Conservation (phyloP, 2,888 invertebrate species). For the Caenorhabditis sp. region DNA sequence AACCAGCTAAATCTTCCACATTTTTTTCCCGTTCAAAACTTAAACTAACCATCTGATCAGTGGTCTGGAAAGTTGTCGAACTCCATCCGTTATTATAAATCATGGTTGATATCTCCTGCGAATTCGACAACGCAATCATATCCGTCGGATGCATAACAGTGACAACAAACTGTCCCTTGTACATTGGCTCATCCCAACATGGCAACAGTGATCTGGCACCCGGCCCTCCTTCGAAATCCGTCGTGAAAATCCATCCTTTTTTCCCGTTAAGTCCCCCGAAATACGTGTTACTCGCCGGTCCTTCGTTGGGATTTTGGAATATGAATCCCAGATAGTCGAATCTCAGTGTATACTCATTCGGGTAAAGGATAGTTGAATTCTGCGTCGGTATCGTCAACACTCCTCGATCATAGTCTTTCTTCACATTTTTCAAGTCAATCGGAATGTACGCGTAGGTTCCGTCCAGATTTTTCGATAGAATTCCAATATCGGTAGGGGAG, state of each 20-base stretch:
- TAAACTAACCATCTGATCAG: constrained; percentile 84
- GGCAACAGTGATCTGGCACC: constrained; percentile 65
- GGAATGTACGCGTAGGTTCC: constrained; percentile 2
- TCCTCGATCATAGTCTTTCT: constrained; percentile 57
- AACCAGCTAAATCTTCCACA: too few relatives aligned
- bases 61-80: constrained; percentile 51
- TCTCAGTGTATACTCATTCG: constrained; percentile 25
- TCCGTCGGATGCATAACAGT: constrained; percentile 59
- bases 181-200: constrained; percentile 71
- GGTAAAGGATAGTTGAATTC: not conserved
- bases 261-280: constrained; percentile 42
- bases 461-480: not conserved
- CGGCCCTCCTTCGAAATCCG: constrained; percentile 69
- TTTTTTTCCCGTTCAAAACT: too few relatives aligned
- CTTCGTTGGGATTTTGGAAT: constrained; percentile 60
- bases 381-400: constrained; percentile 38
- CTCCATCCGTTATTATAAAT: constrained; percentile 52
- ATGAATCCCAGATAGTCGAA: constrained; percentile 64
- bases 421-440: constrained; percentile 3
- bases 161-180: constrained; percentile 63
- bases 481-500: constrained; percentile 14
- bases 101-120: constrained; percentile 16
- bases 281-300: constrained; percentile 59
- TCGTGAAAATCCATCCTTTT: constrained; percentile 65
- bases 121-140: constrained; percentile 67